Evolutionary conservation across 2,888 invertebrate genomes (phyloP).

Genomic region (Tachina lurida): DNA sequence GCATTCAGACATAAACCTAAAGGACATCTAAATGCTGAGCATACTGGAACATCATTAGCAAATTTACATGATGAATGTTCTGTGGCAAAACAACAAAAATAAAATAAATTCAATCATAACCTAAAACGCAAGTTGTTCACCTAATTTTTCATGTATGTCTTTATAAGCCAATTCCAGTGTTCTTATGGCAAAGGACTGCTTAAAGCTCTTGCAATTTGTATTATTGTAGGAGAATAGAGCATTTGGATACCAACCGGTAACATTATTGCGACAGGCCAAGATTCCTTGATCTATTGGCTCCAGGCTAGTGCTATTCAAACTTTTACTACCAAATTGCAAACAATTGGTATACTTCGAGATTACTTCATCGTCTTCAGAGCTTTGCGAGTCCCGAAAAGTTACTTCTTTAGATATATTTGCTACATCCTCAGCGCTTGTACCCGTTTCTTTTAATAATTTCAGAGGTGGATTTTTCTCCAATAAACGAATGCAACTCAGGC

Average conservation of each 20-base stretch:
- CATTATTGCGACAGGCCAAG: constrained; percentile 86
- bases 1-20: constrained; percentile 87
- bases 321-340: constrained; percentile 76
- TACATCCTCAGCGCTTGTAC: constrained; percentile 77
- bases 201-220: constrained; percentile 82
- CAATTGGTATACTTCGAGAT: constrained; percentile 77
- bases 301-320: constrained; percentile 68
- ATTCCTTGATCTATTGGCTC: constrained; percentile 86
- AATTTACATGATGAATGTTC: constrained; percentile 78
- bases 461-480: constrained; percentile 75
- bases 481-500: constrained; percentile 77
- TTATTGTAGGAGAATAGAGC: constrained; percentile 86
- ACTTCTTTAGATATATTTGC: constrained; percentile 76
- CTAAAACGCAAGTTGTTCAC: constrained; percentile 71
- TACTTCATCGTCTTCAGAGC: constrained; percentile 66
- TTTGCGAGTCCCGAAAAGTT: constrained; percentile 66
- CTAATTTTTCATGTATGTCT: constrained; percentile 77
- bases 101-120: background rate
- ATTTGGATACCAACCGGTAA: constrained; percentile 88
- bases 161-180: constrained; percentile 77
- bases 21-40: constrained; percentile 86
- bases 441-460: constrained; percentile 74
- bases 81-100: constrained; percentile 56
- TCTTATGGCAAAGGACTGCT: constrained; percentile 75
- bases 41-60: constrained; percentile 78